phyloP scores from a whole-genome alignment of 2,797 vertebrate species.

The Carcharodon carcharias region DNA sequence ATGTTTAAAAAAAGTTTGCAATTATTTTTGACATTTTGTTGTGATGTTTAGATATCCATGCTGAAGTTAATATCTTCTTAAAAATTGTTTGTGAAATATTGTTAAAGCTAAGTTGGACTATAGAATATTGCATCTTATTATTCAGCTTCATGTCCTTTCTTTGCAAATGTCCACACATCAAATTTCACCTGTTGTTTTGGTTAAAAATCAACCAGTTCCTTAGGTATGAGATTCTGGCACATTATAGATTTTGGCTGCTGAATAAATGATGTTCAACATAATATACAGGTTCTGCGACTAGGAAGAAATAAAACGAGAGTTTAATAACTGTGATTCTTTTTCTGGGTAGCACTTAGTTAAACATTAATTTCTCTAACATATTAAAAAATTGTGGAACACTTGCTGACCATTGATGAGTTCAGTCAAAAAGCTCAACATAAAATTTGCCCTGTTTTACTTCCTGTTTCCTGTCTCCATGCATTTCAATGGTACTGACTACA shows the following conservation, averaged over 20 bases:
- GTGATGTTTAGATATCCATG: neutral
- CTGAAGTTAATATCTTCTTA: neutral
- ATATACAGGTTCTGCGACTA: neutral
- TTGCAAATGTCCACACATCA: neutral
- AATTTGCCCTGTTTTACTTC: slow-evolving; percentile 35
- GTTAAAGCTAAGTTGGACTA: neutral
- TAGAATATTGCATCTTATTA: neutral
- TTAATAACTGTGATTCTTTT: neutral
- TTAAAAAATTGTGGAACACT: neutral
- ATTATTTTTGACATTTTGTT: neutral
- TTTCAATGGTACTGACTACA: slow-evolving; percentile 37
- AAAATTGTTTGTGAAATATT: neutral
- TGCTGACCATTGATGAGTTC: neutral
- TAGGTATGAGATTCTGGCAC: slow-evolving; percentile 1
- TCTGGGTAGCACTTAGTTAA: neutral
- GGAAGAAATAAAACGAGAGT: slow-evolving; percentile 7
- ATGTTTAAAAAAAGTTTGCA: neutral
- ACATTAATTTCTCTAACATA: neutral
- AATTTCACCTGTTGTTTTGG: neutral
- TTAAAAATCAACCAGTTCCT: neutral
- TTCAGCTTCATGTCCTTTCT: neutral
- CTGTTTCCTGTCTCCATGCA: slow-evolving; percentile 33
- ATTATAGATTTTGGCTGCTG: neutral
- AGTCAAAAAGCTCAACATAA: slow-evolving; percentile 4
- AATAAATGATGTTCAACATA: neutral